Evolutionary conservation across 2,113 vertebrate genomes (phyloP).

Genomic region (Phainopepla nitens): DNA sequence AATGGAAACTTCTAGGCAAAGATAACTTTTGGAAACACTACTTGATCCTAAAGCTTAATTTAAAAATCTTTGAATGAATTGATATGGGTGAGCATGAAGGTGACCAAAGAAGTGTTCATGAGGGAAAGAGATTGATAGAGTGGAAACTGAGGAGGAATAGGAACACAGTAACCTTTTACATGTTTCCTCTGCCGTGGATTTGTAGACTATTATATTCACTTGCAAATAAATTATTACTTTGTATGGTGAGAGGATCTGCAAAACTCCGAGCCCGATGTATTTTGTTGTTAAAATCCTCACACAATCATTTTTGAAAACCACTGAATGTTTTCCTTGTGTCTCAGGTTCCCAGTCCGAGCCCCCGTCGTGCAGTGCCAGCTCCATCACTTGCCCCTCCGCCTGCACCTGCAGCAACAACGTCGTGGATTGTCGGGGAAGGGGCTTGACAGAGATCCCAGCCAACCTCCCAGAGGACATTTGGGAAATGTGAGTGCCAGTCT

Average conservation of each 20-base stretch:
- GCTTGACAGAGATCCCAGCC: slow-evolving; percentile 89
- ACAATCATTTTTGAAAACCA: accelerated
- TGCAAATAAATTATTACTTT: not conserved
- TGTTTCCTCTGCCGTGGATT: not conserved
- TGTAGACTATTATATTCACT: not conserved
- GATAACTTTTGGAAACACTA: not conserved
- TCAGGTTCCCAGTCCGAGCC: slow-evolving; percentile 82
- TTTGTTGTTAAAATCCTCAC: not conserved
- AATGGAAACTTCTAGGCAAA: not conserved
- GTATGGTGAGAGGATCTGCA: not conserved
- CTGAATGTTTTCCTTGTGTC: not conserved
- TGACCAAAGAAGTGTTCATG: not conserved
- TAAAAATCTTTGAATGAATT: not conserved
- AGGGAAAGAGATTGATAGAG: not conserved
- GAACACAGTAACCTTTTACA: not conserved
- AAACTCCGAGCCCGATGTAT: not conserved
- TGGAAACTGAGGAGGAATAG: not conserved
- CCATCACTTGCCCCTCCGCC: slow-evolving; percentile 85
- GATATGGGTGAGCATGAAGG: not conserved
- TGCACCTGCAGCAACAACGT: slow-evolving; percentile 98
- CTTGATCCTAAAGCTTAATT: not conserved
- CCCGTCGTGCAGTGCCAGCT: slow-evolving; percentile 85
- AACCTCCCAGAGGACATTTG: slow-evolving; percentile 93
- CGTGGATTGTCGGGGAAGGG: slow-evolving; percentile 92
- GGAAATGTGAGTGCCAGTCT: slow-evolving; percentile 86